Conservation (phyloP, 2,888 invertebrate genomes). For the Caenorhabditis sulstoni region DNA sequence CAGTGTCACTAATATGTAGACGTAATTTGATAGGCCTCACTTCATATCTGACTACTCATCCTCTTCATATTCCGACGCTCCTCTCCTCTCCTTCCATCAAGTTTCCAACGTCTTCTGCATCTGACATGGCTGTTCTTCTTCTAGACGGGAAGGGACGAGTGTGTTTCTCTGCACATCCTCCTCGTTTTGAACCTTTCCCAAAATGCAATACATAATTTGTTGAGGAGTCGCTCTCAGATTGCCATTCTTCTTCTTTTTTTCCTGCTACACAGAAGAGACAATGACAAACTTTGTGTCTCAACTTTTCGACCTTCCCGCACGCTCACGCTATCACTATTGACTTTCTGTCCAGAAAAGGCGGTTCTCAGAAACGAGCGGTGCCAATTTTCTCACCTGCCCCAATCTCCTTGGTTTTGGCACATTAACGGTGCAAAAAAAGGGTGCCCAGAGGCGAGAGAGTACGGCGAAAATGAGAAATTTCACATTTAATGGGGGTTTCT, state of each 20-base stretch:
- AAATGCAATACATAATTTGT: neutral
- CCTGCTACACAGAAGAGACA: no score
- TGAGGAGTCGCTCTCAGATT: neutral
- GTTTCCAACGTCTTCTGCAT: constrained; percentile 45
- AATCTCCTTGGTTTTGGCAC: constrained; percentile 8
- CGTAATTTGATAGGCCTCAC: constrained; percentile 53
- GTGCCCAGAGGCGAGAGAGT: constrained; percentile 8
- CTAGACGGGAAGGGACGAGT: constrained; percentile 5
- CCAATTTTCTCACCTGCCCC: constrained; percentile 15
- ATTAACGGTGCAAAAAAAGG: constrained; percentile 30
- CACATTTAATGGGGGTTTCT: constrained; percentile 7
- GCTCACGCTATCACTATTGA: no score
- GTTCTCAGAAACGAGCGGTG: neutral
- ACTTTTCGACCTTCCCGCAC: no score
- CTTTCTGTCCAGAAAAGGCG: neutral
- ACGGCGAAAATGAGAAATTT: neutral
- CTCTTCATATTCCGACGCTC: constrained; percentile 32
- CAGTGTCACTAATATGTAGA: constrained; percentile 45
- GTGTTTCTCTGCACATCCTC: no score
- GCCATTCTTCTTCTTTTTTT: neutral
- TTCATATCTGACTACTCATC: constrained; percentile 52
- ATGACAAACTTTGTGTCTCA: no score
- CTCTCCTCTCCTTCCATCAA: constrained; percentile 30
- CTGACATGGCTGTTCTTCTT: constrained; percentile 33
- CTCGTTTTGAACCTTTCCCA: neutral